Evolutionary conservation across 2,113 vertebrate genomes (phyloP).

Genomic region (Eurystomus gularis): DNA sequence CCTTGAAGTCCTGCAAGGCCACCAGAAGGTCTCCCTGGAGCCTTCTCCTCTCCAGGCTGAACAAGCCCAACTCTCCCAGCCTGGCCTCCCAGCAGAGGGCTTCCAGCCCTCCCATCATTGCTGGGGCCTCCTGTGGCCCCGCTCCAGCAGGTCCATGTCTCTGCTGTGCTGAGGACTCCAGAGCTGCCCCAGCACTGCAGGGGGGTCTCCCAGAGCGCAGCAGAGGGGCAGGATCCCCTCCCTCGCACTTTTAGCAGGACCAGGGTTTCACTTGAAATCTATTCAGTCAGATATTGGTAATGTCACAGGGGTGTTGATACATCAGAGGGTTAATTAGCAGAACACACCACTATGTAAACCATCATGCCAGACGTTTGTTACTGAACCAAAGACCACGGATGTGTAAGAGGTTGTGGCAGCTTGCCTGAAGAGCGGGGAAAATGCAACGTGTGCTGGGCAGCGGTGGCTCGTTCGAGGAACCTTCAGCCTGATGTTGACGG

Average conservation of each 20-base stretch:
- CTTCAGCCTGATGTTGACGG: neutral
- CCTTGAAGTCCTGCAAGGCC: too few relatives aligned
- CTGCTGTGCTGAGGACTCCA: neutral
- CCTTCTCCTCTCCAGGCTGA: too few relatives aligned
- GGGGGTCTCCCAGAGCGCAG: neutral
- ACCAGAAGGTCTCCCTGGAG: too few relatives aligned
- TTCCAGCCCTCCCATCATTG: neutral
- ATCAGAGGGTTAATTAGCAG: neutral
- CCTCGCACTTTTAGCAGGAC: neutral
- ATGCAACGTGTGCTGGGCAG: neutral
- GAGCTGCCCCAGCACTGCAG: neutral
- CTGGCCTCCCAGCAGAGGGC: neutral
- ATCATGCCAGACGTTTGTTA: rapidly evolving
- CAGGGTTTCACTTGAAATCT: neutral
- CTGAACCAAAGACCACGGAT: neutral
- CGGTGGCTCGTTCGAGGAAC: neutral
- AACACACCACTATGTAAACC: neutral
- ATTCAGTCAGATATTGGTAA: rapidly evolving
- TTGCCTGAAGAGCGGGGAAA: neutral
- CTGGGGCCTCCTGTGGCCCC: neutral
- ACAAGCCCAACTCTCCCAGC: too few relatives aligned
- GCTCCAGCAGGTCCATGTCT: neutral
- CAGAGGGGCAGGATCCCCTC: neutral
- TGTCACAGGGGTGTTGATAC: neutral
- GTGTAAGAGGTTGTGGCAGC: neutral